Base-by-base conservation (phyloP, 1,140 invertebrate species). In the Dendrolimus punctatus region DNA sequence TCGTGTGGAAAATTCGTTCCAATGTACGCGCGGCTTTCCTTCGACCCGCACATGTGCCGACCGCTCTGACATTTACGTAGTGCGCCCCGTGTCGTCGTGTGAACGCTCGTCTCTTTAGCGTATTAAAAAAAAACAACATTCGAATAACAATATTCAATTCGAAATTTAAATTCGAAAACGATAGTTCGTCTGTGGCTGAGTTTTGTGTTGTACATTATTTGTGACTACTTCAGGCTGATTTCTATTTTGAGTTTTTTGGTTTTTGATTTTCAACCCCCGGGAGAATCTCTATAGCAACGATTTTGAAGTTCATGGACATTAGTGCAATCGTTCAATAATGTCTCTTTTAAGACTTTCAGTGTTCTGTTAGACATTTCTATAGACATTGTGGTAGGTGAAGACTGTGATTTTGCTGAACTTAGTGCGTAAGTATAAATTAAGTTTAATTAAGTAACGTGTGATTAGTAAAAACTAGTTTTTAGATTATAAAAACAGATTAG, bases 291-390 rank as follows among this genome's bases (percentile, higher is more conserved):
- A 80, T 80, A 78, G 79, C 74, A 80, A 80, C 79, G 69, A 61
- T 84, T 53, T 78, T 79, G 79, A 85, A 85, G 81, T 85, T 85
- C 81, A 85, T 54, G 79, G 81, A 71, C 79, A 64, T 63, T 77
- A 68, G 79, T 85, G 81, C 81, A 85, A 80, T 76, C 68, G 81
- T 73, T 85, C 77, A 63, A 81, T 81, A 85, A 76, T 70, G 64
- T 71, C 55, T 23, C 23, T 23, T 23, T 23, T 3, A 23, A 23
- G 23, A 23, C 23, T 23, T 23, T 23, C 23, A 23, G 23, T 23
- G 23, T 23, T 23, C 23, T 23, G 23, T 23, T 23, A 23, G 23
- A 23, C 23, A 23, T 23, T 23, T 23, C 23, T 3, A 23, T 23
- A 23, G 23, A 23, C 23, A 23, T 23, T 23, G 23, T 23, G 23